These are phyloP conservation scores for Erpobdella octoculata DNA, from an alignment of 2,888 invertebrate genomes.

Conservation along the genomic window DNA sequence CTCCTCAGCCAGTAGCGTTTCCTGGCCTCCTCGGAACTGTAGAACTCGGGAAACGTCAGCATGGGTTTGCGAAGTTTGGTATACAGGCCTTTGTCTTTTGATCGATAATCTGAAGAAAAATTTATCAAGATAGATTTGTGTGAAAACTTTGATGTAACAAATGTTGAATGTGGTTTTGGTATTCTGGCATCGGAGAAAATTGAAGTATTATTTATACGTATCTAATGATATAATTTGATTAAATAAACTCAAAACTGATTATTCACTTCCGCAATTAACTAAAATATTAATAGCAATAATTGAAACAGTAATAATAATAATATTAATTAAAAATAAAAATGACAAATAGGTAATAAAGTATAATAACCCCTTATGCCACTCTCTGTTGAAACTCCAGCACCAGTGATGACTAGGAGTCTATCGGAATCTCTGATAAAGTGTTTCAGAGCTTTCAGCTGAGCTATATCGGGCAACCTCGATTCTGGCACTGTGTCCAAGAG, in stretches of 20 bases:
- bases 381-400: conserved; percentile 93
- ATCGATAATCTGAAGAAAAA: conserved; percentile 33
- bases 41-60: conserved; percentile 76
- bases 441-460: conserved; percentile 53
- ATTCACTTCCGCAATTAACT: too few species aligned
- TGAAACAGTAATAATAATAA: too few species aligned
- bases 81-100: conserved; percentile 58
- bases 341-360: too few species aligned
- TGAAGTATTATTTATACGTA: too few species aligned
- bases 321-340: too few species aligned
- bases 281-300: too few species aligned
- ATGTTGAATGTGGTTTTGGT: too few species aligned
- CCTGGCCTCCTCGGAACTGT: conserved; percentile 56
- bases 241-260: too few species aligned
- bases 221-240: too few species aligned
- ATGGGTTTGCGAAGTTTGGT: conserved; percentile 76
- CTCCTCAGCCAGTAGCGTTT: conserved; percentile 92
- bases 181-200: too few species aligned
- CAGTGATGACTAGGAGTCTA: conserved; percentile 67
- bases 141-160: too few species aligned
- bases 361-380: conserved; percentile 49
- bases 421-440: conserved; percentile 57
- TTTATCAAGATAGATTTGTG: too few species aligned
- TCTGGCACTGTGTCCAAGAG: conserved; percentile 60
- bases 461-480: conserved; percentile 59